These are phyloP conservation scores for Spea bombifrons DNA, from an alignment of 2,113 vertebrate genomes.

Conservation along the genomic window DNA sequence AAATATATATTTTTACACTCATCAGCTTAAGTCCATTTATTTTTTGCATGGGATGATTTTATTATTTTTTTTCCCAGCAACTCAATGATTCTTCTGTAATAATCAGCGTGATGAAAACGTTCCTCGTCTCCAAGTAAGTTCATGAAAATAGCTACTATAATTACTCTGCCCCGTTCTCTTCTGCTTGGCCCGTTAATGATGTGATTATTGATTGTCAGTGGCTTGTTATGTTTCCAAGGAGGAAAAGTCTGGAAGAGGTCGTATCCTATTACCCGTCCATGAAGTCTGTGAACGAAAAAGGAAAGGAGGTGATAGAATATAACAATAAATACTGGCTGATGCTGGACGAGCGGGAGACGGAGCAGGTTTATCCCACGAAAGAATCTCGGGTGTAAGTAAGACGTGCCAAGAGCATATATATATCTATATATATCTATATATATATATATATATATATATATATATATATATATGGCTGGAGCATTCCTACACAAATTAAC, in stretches of 20 bases:
- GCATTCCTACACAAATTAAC: too few relatives aligned
- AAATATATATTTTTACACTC: background rate
- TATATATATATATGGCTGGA: too few relatives aligned
- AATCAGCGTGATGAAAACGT: conserved; percentile 87
- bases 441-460: too few relatives aligned
- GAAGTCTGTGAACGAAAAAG: conserved; percentile 75
- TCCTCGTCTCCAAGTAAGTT: conserved; percentile 81
- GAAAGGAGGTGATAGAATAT: conserved; percentile 85
- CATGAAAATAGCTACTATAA: too few relatives aligned
- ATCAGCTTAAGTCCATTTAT: background rate
- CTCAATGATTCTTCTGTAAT: conserved; percentile 95
- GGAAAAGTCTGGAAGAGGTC: conserved; percentile 77
- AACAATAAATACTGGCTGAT: conserved; percentile 97
- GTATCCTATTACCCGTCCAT: conserved; percentile 83
- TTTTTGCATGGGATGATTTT: background rate
- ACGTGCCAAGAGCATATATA: too few relatives aligned
- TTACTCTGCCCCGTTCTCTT: background rate
- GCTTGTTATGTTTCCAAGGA: conserved; percentile 56
- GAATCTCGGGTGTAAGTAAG: conserved; percentile 78
- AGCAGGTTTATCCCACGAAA: conserved; percentile 72
- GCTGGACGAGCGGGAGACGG: conserved; percentile 75
- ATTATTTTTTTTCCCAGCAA: conserved; percentile 72
- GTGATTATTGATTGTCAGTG: background rate
- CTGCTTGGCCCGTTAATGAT: too few relatives aligned
- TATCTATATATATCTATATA: too few relatives aligned